A percentile compares a stretch with the other conserved stretches of the same genome.
Evolutionary conservation across 2,888 invertebrate genomes (phyloP).

Genomic region (Melikaiella ostensackeni): DNA sequence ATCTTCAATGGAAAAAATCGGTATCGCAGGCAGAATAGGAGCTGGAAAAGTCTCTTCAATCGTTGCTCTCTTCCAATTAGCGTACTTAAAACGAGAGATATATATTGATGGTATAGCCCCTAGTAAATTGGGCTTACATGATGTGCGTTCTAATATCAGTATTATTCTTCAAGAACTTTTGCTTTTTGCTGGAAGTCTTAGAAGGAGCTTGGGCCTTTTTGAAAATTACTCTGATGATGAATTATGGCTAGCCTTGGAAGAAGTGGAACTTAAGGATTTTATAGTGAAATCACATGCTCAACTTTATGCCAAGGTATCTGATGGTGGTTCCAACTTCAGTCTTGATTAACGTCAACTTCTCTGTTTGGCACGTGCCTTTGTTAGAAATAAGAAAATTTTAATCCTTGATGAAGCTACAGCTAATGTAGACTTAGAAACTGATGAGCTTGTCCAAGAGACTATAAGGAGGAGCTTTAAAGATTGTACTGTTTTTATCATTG

Average conservation of each 20-base stretch:
- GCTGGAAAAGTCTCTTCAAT: slow-evolving; percentile 84
- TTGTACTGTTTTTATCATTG: slow-evolving; percentile 93
- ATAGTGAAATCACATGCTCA: slow-evolving; percentile 80
- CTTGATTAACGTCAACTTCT: slow-evolving; percentile 94
- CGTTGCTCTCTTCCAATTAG: slow-evolving; percentile 83
- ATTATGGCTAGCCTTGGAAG: slow-evolving; percentile 79
- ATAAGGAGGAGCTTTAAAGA: slow-evolving; percentile 88
- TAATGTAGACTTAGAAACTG: slow-evolving; percentile 91
- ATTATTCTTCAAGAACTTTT: slow-evolving; percentile 82
- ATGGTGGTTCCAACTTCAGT: slow-evolving; percentile 91
- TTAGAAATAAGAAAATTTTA: slow-evolving; percentile 87
- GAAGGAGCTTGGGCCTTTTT: slow-evolving; percentile 85
- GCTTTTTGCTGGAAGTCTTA: slow-evolving; percentile 79
- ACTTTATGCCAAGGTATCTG: slow-evolving; percentile 85
- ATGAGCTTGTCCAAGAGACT: slow-evolving; percentile 90
- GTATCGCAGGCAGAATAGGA: slow-evolving; percentile 84
- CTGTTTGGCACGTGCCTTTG: too few species aligned
- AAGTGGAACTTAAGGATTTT: slow-evolving; percentile 86
- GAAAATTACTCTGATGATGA: slow-evolving; percentile 77
- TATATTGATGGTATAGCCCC: slow-evolving; percentile 84
- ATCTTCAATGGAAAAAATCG: slow-evolving; percentile 81
- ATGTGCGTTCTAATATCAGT: slow-evolving; percentile 81
- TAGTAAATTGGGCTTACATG: slow-evolving; percentile 80
- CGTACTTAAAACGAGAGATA: slow-evolving; percentile 83
- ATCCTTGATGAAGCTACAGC: slow-evolving; percentile 95